Conservation (phyloP, 1,140 invertebrate genomes). For the Harpegnathos saltator region DNA sequence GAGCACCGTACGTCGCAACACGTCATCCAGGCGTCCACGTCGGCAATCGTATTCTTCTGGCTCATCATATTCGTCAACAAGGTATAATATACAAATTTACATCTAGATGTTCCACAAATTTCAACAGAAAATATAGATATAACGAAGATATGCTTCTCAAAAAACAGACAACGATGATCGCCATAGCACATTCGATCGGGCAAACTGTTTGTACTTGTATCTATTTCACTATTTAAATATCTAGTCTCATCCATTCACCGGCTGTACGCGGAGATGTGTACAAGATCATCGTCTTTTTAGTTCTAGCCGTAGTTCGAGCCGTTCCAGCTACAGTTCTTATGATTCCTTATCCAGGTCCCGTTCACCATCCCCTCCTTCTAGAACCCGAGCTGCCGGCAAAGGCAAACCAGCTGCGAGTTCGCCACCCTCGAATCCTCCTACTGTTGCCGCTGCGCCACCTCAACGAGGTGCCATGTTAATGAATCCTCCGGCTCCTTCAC, state of each 20-base stretch:
- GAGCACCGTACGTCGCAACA: constrained; percentile 85
- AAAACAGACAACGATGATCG: no score
- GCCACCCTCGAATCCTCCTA: constrained; percentile 60
- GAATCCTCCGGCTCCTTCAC: constrained; percentile 89
- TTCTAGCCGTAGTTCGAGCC: constrained; percentile 86
- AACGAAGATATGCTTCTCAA: no score
- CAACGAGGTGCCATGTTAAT: constrained; percentile 87
- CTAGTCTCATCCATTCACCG: neutral
- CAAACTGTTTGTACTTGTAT: no score
- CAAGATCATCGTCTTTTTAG: constrained; percentile 80
- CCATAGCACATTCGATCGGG: no score
- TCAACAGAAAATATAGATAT: no score
- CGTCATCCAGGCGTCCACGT: constrained; percentile 85
- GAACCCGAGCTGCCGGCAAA: constrained; percentile 80
- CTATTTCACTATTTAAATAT: neutral
- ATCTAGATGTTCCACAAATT: no score
- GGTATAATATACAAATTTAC: constrained; percentile 83
- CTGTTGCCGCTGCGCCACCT: constrained; percentile 72
- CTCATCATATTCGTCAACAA: constrained; percentile 91
- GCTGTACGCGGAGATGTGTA: constrained; percentile 29
- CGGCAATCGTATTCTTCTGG: constrained; percentile 91
- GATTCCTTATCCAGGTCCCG: constrained; percentile 87
- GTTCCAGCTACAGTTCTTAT: constrained; percentile 86
- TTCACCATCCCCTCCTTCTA: constrained; percentile 85
- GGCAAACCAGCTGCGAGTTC: constrained; percentile 80